Base-by-base conservation (phyloP, 2,797 vertebrate genomes). In the Holocentrus rufus region DNA sequence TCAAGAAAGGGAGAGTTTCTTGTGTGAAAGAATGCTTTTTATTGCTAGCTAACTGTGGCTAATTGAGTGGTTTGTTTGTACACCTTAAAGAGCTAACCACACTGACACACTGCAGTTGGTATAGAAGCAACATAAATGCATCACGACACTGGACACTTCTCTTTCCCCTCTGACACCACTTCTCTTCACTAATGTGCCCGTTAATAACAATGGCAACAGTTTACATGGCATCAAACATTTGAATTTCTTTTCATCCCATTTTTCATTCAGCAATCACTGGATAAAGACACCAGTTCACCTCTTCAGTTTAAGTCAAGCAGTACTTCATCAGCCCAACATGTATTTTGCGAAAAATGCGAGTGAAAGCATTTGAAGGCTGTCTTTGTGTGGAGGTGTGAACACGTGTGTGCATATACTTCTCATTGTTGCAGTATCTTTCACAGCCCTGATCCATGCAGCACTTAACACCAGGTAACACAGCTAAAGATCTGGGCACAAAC, bases 401-500 rank as follows among this genome's bases (percentile, higher is more conserved):
- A 39, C 7, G 31, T 34, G 56, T 20, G 30, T 11, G 20, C 1
- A 20, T n/a, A 5, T 15, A 57, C 49, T 36, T 50, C 25, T 56
- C 5, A 55, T 34, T 20, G n/a, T 7, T 15, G 15, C 8, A 53
- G 7, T 5, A 67, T 34, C 72, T 74, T 8, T 65, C 27, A 59
- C 7, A 54, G 7, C 36, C 72, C 13, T 27, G 18, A 72, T 7
- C 66, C 7, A 27, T 9, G 31, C 8, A 75, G 17, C 31, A n/a
- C 49, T 60, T 39, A n/a, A 63, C 22, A 39, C 20, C 57, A 72
- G 11, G n/a, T 14, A 25, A 59, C 15, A 47, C 56, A 64, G 31
- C 49, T 47, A 52, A 18, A 58, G 53, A 75, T 65, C 18, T 67
- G 74, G 69, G 44, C 52, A 25, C 71, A 69, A 82, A 64, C 36